These are phyloP conservation scores for Mesitornis unicolor DNA, from an alignment of 2,113 vertebrate genomes.

Conservation along the genomic window DNA sequence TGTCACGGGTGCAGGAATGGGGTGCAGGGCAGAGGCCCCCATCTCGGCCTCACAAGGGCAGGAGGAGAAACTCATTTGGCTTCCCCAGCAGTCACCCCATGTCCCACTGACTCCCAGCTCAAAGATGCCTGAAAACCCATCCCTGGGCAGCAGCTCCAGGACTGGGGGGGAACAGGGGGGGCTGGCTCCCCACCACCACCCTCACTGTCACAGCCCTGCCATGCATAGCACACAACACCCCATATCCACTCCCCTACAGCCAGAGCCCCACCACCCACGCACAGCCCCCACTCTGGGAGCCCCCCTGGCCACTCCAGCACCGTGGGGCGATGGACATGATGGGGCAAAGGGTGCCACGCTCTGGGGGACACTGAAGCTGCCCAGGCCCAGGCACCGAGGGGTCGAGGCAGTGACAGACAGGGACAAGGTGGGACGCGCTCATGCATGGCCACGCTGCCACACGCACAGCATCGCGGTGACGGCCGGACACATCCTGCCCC, in stretches of 20 bases:
- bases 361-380: no score
- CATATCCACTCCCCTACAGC: no score
- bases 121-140: not conserved
- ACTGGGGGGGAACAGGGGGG: fast-evolving
- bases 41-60: not conserved
- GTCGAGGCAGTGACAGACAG: not conserved
- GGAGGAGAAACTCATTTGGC: not conserved
- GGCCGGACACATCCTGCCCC: fast-evolving
- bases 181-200: not conserved
- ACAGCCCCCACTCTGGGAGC: fast-evolving
- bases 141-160: not conserved
- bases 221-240: fast-evolving
- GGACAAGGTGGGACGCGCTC: not conserved
- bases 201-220: not conserved
- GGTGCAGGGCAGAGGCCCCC: not conserved
- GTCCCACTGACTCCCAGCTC: not conserved
- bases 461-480: fast-evolving
- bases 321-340: fast-evolving
- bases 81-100: not conserved
- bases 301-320: not conserved
- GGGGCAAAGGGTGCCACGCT: fast-evolving
- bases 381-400: not conserved
- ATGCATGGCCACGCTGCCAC: not conserved
- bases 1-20: no score
- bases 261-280: no score